Evolutionary conservation across 2,797 vertebrate genomes (phyloP), one percentile per base, ranked within the genome.

Genomic region (Lithobates sylvaticus): DNA sequence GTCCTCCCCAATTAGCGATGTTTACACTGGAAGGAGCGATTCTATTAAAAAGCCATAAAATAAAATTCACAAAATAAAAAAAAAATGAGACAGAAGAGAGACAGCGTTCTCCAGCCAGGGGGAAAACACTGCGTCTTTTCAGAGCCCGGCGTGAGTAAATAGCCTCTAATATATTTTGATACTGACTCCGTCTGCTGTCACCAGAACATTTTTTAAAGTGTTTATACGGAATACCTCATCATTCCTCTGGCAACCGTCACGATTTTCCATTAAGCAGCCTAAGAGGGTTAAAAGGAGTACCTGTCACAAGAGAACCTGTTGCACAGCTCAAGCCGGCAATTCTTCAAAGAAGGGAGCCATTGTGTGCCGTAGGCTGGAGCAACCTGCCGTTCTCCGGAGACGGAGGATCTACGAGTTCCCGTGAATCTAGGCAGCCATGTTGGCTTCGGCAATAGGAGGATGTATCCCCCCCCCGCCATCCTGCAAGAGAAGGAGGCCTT

Each of bases 211-310:
- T 84, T 73, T 83, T 65, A 8, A 50, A 68, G 61, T 82, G 79
- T 86, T 86, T 82, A 76, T 86, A 82, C 47, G 67, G 61, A 82
- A 82, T 86, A 86, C 79, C 76, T 72, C 85, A 86, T 86, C 85
- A 77, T 86, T 77, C 76, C 50, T 77, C 73, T 86, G 85, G 85
- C 85, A 77, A 9, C 10, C 3, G 16, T 3, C 32, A 36, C 10
- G 26, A 77, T 61, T 86, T 86, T 86, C 73, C 85, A 86, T 78
- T n/a, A 47, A 72, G 73, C 68, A 12, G 73, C 76, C 65, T 54
- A 75, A 47, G 78, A 61, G 78, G 79, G 78, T 82, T 86, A 77
- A 86, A 82, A 73, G 70, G 69, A 82, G 75, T 82, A 76, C 81
- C 79, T 82, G 79, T 86, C 73, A 61, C 16, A 26, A 44, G 2